Conservation (phyloP, 2,888 invertebrate genomes). For the Spatulosminthurus flaviceps region DNA sequence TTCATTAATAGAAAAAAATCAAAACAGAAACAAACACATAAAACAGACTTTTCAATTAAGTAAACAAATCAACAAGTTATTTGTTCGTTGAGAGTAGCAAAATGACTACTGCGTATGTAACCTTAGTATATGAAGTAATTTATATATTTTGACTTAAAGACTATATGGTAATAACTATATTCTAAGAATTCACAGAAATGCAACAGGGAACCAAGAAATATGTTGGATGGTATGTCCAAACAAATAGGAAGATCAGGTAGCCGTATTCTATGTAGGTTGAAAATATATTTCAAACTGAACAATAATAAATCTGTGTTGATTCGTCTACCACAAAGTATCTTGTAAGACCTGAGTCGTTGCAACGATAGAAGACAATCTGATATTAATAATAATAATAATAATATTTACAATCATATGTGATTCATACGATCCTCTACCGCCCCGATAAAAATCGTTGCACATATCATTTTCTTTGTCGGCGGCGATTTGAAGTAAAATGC, state of each 20-base stretch:
- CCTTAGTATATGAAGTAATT: conserved; percentile 20
- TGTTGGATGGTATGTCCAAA: neutral
- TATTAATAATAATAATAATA: too few relatives aligned
- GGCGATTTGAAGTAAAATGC: too few relatives aligned
- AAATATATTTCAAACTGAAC: neutral
- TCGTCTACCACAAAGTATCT: too few relatives aligned
- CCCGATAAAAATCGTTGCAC: too few relatives aligned
- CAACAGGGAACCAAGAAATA: conserved; percentile 15
- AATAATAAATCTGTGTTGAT: neutral
- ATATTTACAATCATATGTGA: too few relatives aligned
- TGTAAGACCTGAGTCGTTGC: too few relatives aligned
- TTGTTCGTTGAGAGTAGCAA: conserved; percentile 41
- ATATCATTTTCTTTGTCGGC: too few relatives aligned
- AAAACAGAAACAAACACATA: conserved; percentile 12
- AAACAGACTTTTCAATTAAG: conserved; percentile 41
- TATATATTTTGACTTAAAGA: conserved; percentile 19
- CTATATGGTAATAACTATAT: conserved; percentile 21
- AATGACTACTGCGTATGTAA: conserved; percentile 14
- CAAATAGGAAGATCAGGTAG: neutral
- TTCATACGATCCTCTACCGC: too few relatives aligned
- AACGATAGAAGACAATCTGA: too few relatives aligned
- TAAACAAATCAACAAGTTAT: conserved; percentile 34
- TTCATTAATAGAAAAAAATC: neutral
- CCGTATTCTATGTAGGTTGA: neutral
- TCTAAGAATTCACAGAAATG: conserved; percentile 7